A percentile compares a stretch with the other conserved stretches of the same genome.
These are phyloP conservation scores for Poeciliopsis turrubarensis DNA, from an alignment of 2,113 vertebrate genomes.

Conservation along the genomic window DNA sequence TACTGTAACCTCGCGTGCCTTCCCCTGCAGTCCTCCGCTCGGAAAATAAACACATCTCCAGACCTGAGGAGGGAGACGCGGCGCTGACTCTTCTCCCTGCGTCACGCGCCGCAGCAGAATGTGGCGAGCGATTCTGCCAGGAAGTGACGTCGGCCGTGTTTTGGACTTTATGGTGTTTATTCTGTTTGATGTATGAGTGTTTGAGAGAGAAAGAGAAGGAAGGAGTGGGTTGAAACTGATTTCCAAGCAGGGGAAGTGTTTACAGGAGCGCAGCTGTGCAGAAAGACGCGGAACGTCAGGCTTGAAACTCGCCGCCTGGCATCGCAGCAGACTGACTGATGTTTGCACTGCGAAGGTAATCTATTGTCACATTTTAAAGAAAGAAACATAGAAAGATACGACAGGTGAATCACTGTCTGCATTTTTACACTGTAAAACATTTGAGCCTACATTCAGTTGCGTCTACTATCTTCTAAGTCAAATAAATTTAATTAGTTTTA, in stretches of 20 bases:
- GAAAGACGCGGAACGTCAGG: constrained; percentile 10
- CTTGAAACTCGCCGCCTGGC: constrained; percentile 11
- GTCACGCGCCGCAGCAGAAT: constrained; percentile 41
- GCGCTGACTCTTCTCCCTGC: constrained; percentile 22
- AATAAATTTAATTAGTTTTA: no score
- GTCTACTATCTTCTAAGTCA: no score
- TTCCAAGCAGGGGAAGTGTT: constrained; percentile 58
- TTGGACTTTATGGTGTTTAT: constrained; percentile 52
- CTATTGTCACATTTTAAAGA: not conserved
- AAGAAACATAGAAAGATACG: not conserved
- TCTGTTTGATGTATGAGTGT: constrained; percentile 28
- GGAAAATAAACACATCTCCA: constrained; percentile 48
- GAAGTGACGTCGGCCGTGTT: constrained; percentile 6
- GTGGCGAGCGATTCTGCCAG: constrained; percentile 7
- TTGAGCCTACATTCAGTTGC: no score
- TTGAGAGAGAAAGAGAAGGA: constrained; percentile 19
- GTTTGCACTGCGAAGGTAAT: not conserved
- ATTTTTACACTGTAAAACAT: not conserved
- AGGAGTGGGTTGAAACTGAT: constrained; percentile 40
- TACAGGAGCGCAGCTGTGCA: constrained; percentile 69
- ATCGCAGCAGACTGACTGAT: not conserved
- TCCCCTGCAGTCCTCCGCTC: constrained; percentile 9
- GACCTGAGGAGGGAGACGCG: constrained; percentile 15
- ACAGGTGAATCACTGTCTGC: not conserved
- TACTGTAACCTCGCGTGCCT: not conserved